Evolutionary conservation across 2,888 invertebrate genomes (phyloP).

Genomic region (Coelopa pilipes): DNA sequence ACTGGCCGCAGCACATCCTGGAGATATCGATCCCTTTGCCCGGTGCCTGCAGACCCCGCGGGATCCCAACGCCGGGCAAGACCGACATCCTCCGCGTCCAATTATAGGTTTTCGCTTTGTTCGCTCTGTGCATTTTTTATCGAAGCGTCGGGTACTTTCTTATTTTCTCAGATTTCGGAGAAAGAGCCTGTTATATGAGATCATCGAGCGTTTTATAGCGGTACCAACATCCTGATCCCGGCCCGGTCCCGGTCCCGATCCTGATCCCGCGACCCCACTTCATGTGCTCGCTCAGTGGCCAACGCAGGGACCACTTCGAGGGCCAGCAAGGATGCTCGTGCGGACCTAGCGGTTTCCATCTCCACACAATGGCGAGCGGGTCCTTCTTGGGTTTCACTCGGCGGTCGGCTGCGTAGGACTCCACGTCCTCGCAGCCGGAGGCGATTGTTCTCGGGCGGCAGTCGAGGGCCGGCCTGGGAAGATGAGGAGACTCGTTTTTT

Average conservation of each 20-base stretch:
- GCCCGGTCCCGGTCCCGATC: constrained; percentile 53
- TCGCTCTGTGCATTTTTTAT: neutral
- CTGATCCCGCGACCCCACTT: constrained; percentile 48
- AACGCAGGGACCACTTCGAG: constrained; percentile 50
- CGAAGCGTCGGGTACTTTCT: neutral
- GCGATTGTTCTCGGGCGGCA: neutral
- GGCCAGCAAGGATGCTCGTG: neutral
- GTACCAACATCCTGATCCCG: constrained; percentile 57
- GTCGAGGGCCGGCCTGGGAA: neutral
- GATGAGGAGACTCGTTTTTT: neutral
- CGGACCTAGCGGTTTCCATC: constrained; percentile 54
- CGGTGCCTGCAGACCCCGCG: too few species aligned
- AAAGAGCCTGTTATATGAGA: constrained; percentile 52
- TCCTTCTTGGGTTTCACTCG: constrained; percentile 34
- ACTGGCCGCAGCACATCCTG: too few species aligned
- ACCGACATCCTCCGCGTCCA: too few species aligned
- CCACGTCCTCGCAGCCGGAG: neutral
- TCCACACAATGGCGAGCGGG: constrained; percentile 46
- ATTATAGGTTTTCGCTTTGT: neutral
- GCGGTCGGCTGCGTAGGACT: neutral
- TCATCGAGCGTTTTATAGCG: constrained; percentile 56
- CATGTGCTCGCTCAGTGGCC: constrained; percentile 39
- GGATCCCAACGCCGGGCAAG: too few species aligned
- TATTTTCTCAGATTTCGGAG: constrained; percentile 2
- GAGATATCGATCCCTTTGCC: too few species aligned